Conservation (phyloP, 2,888 invertebrate genomes). For the Eristalis pertinax region DNA sequence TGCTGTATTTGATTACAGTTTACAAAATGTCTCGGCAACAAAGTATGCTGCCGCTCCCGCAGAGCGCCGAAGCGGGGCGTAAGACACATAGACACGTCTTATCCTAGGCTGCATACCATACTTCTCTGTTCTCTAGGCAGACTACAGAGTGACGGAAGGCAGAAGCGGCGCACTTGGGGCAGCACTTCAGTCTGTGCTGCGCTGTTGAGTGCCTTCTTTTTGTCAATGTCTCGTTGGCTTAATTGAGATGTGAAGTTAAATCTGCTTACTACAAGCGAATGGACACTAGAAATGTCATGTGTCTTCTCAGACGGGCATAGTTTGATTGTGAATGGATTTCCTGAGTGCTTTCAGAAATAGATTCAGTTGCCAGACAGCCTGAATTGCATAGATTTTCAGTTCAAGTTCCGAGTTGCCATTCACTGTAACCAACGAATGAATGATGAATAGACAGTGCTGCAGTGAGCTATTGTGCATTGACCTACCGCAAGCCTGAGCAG, state of each 20-base stretch:
- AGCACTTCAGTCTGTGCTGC: not conserved
- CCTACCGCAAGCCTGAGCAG: not conserved
- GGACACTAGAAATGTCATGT: not conserved
- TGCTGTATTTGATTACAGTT: conserved; percentile 53
- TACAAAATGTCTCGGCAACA: conserved; percentile 24
- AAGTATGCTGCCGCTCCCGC: not conserved
- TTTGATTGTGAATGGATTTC: conserved; percentile 1
- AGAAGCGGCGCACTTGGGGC: not conserved
- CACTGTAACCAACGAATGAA: not conserved
- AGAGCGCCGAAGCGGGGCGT: not conserved
- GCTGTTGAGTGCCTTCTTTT: not conserved
- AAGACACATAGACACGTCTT: not conserved
- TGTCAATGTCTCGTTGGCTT: not conserved
- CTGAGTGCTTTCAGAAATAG: not conserved
- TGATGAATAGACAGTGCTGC: not conserved
- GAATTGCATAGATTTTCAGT: not conserved
- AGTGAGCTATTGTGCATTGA: not conserved
- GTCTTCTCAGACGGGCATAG: not conserved
- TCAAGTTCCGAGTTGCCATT: not conserved
- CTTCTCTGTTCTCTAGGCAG: not conserved
- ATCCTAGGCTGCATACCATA: not conserved
- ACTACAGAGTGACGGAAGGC: not conserved
- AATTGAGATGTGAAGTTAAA: not conserved
- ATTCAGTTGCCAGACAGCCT: not conserved
- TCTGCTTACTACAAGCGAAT: not conserved